Conservation (phyloP, 2,113 vertebrate species). For the Equus przewalskii region DNA sequence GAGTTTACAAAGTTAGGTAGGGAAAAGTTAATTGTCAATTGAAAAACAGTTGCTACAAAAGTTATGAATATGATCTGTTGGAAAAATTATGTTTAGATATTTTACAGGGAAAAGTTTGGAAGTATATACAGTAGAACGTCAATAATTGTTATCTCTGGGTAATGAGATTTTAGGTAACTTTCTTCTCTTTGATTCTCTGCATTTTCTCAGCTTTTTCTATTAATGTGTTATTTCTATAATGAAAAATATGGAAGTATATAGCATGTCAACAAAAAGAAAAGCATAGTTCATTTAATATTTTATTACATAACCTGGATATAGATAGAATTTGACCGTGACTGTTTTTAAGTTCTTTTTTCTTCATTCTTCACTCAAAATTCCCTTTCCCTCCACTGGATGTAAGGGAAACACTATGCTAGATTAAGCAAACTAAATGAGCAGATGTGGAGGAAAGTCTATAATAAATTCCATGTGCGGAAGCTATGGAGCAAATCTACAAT, state of each 20-base stretch:
- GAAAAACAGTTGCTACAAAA: background rate
- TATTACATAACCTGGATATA: constrained; percentile 55
- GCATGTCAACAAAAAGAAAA: constrained; percentile 2
- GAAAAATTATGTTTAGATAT: background rate
- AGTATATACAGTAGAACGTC: background rate
- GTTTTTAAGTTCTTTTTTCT: constrained; percentile 35
- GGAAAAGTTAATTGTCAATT: background rate
- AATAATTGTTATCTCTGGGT: background rate
- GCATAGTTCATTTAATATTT: constrained; percentile 53
- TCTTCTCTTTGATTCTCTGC: background rate
- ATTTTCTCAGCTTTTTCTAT: constrained; percentile 23
- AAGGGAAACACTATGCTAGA: constrained; percentile 65
- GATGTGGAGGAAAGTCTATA: constrained; percentile 78
- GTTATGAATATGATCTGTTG: background rate
- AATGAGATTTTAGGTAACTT: background rate
- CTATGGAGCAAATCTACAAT: constrained; percentile 71
- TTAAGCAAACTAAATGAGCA: constrained; percentile 79
- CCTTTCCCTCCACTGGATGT: background rate
- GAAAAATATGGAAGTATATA: background rate
- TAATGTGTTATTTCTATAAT: constrained; percentile 39
- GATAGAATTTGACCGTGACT: constrained; percentile 51
- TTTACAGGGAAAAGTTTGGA: background rate
- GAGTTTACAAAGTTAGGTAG: background rate
- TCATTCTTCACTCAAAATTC: background rate
- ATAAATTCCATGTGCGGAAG: constrained; percentile 77